Conservation (phyloP, 2,888 invertebrate species). For the Galerucella pusilla region DNA sequence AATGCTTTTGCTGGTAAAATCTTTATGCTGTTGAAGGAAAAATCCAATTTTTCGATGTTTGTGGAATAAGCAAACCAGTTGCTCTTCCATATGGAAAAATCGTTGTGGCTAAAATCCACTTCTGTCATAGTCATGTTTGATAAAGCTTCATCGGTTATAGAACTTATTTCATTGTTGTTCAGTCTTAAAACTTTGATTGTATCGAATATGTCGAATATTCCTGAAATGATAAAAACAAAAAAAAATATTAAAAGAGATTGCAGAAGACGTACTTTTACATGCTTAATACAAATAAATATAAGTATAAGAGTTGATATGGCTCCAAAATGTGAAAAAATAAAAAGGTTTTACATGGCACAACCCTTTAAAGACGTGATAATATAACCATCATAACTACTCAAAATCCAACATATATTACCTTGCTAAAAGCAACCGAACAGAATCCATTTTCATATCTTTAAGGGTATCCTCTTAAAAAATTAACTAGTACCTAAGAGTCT, state of each 20-base stretch:
- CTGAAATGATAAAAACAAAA: constrained; percentile 11
- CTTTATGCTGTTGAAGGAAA: constrained; percentile 12
- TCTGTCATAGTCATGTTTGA: constrained; percentile 29
- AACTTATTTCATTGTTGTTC: constrained; percentile 21
- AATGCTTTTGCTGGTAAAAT: constrained; percentile 16
- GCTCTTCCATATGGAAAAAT: constrained; percentile 13
- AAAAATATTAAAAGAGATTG: neutral
- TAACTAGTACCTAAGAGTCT: too few relatives aligned
- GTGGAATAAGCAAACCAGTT: constrained; percentile 28
- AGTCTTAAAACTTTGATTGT: constrained; percentile 24
- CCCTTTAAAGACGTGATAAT: too few relatives aligned
- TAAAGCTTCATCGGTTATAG: constrained; percentile 28
- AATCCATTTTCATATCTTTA: too few relatives aligned
- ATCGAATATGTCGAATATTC: constrained; percentile 25
- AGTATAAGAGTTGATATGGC: too few relatives aligned
- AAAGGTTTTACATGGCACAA: too few relatives aligned
- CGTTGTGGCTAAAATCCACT: constrained; percentile 25
- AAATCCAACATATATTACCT: too few relatives aligned
- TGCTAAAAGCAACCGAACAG: too few relatives aligned
- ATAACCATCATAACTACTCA: too few relatives aligned
- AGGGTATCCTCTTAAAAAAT: too few relatives aligned
- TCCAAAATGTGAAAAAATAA: too few relatives aligned
- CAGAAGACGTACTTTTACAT: too few relatives aligned
- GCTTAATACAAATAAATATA: too few relatives aligned
- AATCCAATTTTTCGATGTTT: constrained; percentile 19